Evolutionary conservation across 2,797 vertebrate genomes (phyloP), one percentile per base, ranked within the genome.

Genomic region (Scomberomorus guttatus): DNA sequence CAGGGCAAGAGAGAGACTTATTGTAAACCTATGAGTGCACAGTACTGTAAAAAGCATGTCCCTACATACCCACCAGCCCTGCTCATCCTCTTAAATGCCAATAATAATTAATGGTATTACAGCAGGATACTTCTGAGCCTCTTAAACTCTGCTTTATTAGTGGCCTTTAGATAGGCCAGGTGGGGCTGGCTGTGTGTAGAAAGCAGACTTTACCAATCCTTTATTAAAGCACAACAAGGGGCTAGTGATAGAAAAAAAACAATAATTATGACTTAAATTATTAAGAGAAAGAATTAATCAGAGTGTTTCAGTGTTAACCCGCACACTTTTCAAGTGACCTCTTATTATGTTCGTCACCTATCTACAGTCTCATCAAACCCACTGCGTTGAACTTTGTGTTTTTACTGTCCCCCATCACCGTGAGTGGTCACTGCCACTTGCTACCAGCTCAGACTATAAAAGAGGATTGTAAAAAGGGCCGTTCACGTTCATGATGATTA

Each of bases 51-150:
- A 89, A 93, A 88, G 72, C 85, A 83, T 80, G 82, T 91, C 61
- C 75, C 84, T 88, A 66, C 91, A 87, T 90, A 89, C 84, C 84
- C 84, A 86, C 68, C 64, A 74, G 87, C 83, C 83, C 81, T 60
- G 63, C 79, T 93, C 85, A 91, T 94, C 90, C 92, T 90, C 89
- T 90, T 94, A 92, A 95, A 94, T 92, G 92, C 88, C 87, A 93
- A 93, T 92, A 93, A 93, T 93, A 94, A 95, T 94, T 89, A 94
- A 92, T 90, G 87, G 90, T 82, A 93, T 93, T 93, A 95, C 85
- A 86, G 82, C 75, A 83, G 82, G 87, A 90, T 85, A 92, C 92
- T 88, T 90, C 87, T 89, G 91, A 93, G 91, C 87, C 93, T 93
- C 87, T 92, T 93, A 94, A 94, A 94, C 82, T 86, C 81, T 82